Conservation (phyloP, 2,888 invertebrate species). For the Oligia strigilis region DNA sequence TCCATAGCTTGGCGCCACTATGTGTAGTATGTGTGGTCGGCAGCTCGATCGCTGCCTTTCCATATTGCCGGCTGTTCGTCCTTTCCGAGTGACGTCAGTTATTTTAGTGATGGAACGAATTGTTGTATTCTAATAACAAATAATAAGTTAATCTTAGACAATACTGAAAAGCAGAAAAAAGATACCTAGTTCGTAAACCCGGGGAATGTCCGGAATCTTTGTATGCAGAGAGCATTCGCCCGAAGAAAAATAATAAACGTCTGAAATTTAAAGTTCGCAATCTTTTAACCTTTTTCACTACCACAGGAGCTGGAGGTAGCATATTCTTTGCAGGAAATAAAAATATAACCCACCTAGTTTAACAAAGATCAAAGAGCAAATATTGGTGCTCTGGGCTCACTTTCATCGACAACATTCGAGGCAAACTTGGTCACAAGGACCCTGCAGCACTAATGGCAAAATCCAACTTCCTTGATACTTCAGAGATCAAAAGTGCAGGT, state of each 20-base stretch:
- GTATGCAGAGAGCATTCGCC: background rate
- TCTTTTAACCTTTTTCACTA: background rate
- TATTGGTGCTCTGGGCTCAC: background rate
- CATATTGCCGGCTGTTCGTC: no score
- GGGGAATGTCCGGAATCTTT: background rate
- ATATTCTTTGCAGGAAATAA: slow-evolving; percentile 5
- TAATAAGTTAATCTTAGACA: background rate
- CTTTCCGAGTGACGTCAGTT: no score
- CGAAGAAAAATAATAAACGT: background rate
- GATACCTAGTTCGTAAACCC: no score
- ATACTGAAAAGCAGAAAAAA: background rate
- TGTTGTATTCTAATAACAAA: no score
- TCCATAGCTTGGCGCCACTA: no score
- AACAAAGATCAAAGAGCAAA: background rate
- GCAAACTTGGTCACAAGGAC: slow-evolving; percentile 12
- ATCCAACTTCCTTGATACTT: background rate
- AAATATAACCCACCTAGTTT: background rate
- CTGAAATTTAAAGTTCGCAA: slow-evolving; percentile 3
- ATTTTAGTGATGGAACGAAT: no score
- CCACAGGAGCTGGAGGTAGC: background rate
- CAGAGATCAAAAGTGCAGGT: slow-evolving; percentile 4
- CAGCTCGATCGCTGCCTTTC: no score
- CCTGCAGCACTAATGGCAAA: slow-evolving; percentile 12
- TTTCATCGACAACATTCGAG: background rate
- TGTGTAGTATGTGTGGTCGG: no score